Conservation (phyloP, 2,797 vertebrate genomes). For the Cyclura pinguis region DNA sequence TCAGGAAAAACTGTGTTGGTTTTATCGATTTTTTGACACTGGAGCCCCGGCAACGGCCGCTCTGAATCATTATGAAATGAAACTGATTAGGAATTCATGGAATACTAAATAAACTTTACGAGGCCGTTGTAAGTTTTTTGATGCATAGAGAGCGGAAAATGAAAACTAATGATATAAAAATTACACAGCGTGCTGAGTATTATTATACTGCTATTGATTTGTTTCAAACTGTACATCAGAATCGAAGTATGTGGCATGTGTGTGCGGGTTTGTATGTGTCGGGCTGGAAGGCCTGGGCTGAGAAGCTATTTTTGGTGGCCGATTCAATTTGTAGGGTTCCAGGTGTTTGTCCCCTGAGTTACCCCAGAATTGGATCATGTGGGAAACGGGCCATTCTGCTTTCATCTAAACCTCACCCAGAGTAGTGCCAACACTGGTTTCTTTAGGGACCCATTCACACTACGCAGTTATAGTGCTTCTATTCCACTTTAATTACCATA, state of each 20-base stretch:
- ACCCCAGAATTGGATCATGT: neutral
- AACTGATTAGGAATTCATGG: slow-evolving; percentile 99
- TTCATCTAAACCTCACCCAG: too few species aligned
- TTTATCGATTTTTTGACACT: slow-evolving; percentile 97
- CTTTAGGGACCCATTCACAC: too few species aligned
- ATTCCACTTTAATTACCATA: too few species aligned
- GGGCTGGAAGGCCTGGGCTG: slow-evolving; percentile 74
- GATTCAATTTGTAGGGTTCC: slow-evolving; percentile 47
- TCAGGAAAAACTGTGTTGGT: slow-evolving; percentile 94
- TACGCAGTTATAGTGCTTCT: too few species aligned
- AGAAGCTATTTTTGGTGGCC: slow-evolving; percentile 49
- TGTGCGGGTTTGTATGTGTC: slow-evolving; percentile 24
- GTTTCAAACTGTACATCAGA: slow-evolving; percentile 96
- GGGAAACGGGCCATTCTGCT: too few species aligned
- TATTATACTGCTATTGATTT: slow-evolving; percentile 98
- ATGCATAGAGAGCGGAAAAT: slow-evolving; percentile 91
- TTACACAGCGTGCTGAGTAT: slow-evolving; percentile 95
- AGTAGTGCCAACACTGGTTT: too few species aligned
- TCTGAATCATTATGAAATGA: slow-evolving; percentile 98
- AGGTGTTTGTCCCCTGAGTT: slow-evolving; percentile 25
- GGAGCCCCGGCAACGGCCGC: slow-evolving; percentile 83
- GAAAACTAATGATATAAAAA: slow-evolving; percentile 98
- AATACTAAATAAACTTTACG: slow-evolving; percentile 99
- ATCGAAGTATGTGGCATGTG: slow-evolving; percentile 82
- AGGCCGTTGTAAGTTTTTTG: slow-evolving; percentile 88